These are phyloP conservation scores for Brachionus manjavacas DNA, from an alignment of 1,140 invertebrate species.

Conservation along the genomic window DNA sequence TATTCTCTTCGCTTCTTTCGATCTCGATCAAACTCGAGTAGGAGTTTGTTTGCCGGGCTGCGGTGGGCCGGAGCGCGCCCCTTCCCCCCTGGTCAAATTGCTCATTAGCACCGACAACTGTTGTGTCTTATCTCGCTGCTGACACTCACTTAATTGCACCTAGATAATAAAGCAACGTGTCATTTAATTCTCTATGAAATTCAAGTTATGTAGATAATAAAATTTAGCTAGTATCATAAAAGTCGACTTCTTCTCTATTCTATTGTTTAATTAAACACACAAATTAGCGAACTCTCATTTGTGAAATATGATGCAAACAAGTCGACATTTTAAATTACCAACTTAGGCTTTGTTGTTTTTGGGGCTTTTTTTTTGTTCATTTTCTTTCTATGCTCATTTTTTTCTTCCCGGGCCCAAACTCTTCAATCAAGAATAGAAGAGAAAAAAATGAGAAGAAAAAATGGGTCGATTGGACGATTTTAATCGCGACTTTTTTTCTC, in stretches of 20 bases:
- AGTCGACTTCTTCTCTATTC: slow-evolving; percentile 19
- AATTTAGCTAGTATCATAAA: not conserved
- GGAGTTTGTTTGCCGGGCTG: not conserved
- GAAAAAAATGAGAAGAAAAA: not conserved
- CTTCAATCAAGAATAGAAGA: not conserved
- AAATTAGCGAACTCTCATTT: not conserved
- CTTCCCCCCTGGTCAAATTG: not conserved
- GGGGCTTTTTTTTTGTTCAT: not conserved
- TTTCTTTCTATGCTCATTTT: too few relatives aligned
- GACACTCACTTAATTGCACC: not conserved
- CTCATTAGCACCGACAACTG: not conserved
- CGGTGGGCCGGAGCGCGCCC: not conserved
- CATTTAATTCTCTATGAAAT: slow-evolving; percentile 22
- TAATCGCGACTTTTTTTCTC: not conserved
- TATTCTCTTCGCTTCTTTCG: not conserved
- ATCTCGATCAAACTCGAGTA: not conserved
- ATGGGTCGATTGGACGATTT: not conserved
- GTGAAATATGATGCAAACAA: slow-evolving; percentile 36
- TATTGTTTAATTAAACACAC: not conserved
- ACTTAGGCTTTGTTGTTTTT: not conserved
- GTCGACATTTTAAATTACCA: slow-evolving; percentile 25
- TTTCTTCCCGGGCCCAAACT: too few relatives aligned
- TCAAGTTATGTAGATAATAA: slow-evolving; percentile 25
- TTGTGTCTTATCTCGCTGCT: not conserved
- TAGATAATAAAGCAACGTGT: not conserved